Base-by-base conservation (phyloP, 92 coral and sea anemone species). In the Blastomussa wellsi region DNA sequence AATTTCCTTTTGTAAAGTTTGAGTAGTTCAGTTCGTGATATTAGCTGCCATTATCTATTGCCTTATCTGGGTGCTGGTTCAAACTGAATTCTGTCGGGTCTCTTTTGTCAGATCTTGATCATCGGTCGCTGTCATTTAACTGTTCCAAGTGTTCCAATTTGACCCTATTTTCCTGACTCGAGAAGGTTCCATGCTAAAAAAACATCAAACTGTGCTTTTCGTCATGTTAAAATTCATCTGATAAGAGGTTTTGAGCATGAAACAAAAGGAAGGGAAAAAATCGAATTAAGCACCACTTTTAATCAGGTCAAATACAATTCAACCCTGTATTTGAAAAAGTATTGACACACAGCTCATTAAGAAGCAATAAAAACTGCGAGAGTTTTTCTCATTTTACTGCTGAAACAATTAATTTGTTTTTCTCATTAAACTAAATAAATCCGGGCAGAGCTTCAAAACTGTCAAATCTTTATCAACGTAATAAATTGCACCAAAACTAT, bases 321-420 rank as follows among this genome's bases (percentile, higher is more conserved):
- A 28, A 62, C 31, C 68, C 33, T 0, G 26, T 62, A 28, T 7
- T 62, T 62, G 4, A 62, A 28, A 26, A 1, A 59, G 14, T 28
- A 28, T 62, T 62, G 68, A 15, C 31, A 62, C 33, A 3, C 68
- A 62, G 68, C 15, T 8, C 32, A 62, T 28, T 62, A 62, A 62
- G 11, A 28, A 28, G 16, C 13, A 12, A 62, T 35, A 15, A 70
- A 48, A 70, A 36, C 28, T 36, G 3, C 4, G 47, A 20, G 28
- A 70, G 10, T 28, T 26, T 11, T 33, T 37, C 32, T 0, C 17
- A 26, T 22, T 69, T 35, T 38, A 35, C 75, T 70, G 75, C n/a
- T 70, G 75, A 70, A 70, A 70, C 75, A 37, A 70, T 70, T 70
- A 70, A 38, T 70, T 36, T 70, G 75, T 70, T 70, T 70, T 37